These are phyloP conservation scores for Tachysurus vachellii DNA, from an alignment of 2,113 vertebrate genomes.

Conservation along the genomic window DNA sequence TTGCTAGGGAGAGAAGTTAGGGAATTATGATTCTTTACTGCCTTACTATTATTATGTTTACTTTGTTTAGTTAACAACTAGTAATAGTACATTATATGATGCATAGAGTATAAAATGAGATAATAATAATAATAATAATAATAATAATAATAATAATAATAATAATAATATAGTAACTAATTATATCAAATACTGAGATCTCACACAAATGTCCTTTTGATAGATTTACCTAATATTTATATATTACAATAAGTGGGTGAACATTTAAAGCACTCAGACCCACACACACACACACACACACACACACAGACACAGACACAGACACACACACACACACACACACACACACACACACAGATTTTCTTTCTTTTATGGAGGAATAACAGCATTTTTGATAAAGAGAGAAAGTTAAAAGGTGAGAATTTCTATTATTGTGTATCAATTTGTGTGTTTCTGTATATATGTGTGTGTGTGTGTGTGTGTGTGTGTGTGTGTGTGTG, in stretches of 20 bases:
- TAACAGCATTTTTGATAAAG: not conserved
- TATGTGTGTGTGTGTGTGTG: constrained; percentile 5
- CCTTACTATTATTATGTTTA: no score
- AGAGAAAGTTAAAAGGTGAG: constrained; percentile 9
- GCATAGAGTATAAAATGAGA: no score
- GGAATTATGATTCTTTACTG: no score
- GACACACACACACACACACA: no score
- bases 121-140: no score
- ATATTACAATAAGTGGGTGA: not conserved
- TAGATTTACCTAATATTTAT: not conserved
- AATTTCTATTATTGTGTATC: constrained; percentile 12
- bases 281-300: constrained; percentile 3
- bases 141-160: no score
- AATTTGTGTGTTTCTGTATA: constrained; percentile 5
- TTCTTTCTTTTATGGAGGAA: constrained; percentile 30
- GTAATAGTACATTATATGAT: no score
- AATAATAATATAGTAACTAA: not conserved
- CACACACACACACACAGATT: no score
- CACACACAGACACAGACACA: not conserved
- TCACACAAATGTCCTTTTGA: not conserved
- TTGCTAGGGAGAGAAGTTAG: not conserved
- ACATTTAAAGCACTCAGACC: not conserved
- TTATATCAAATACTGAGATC: not conserved
- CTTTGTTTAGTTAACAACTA: no score
- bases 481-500: constrained; percentile 12